phyloP scores from a whole-genome alignment of 2,888 invertebrate species.

The Drosophila algonquin region DNA sequence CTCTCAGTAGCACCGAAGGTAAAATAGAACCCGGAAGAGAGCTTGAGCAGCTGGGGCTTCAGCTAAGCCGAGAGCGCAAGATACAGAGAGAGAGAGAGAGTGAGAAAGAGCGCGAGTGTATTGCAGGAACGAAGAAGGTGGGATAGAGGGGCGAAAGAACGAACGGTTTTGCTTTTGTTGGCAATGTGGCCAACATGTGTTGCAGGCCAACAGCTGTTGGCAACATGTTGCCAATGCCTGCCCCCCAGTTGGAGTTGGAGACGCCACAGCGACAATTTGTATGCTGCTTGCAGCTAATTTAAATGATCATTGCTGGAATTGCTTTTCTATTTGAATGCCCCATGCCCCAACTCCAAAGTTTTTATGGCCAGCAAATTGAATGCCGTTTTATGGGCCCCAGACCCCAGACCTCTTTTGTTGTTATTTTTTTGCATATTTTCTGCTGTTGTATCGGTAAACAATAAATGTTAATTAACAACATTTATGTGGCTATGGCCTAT shows the following conservation, averaged over 20 bases:
- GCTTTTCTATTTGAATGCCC: conserved; percentile 60
- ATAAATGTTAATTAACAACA: conserved; percentile 75
- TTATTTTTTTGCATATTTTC: conserved; percentile 23
- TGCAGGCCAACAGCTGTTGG: conserved; percentile 60
- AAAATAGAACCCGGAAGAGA: too few relatives aligned
- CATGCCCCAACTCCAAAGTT: conserved; percentile 14
- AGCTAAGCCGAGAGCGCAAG: too few relatives aligned
- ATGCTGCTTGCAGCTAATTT: conserved; percentile 66
- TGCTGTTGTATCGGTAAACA: conserved; percentile 62
- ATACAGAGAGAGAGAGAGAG: too few relatives aligned
- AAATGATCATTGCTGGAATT: conserved; percentile 64
- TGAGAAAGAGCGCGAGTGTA: too few relatives aligned
- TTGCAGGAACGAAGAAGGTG: too few relatives aligned
- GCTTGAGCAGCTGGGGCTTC: too few relatives aligned
- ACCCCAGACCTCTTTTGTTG: conserved; percentile 19
- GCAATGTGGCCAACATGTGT: conserved; percentile 66
- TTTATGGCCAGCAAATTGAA: conserved; percentile 67
- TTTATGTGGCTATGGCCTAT: conserved; percentile 69
- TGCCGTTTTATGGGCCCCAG: conserved; percentile 45
- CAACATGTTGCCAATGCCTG: conserved; percentile 69
- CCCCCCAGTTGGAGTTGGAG: conserved; percentile 42
- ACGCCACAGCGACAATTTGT: conserved; percentile 63
- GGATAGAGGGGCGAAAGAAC: too few relatives aligned
- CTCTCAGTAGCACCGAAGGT: too few relatives aligned
- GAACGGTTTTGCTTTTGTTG: background rate